Conservation (phyloP, 2,888 invertebrate species). For the Rhagophthalmus giganteus region DNA sequence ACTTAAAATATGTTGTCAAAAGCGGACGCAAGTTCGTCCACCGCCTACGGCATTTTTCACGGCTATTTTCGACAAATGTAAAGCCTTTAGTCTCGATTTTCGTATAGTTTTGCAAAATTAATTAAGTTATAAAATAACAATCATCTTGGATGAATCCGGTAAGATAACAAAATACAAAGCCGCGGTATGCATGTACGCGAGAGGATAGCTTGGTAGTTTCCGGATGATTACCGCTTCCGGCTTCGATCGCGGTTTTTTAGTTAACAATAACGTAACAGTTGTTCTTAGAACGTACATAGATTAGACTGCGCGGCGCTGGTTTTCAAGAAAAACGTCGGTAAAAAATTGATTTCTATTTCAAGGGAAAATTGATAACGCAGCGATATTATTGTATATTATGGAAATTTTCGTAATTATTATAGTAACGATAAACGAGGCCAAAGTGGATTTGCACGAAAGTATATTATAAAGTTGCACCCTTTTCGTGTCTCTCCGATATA, state of each 20-base stretch:
- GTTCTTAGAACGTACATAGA: slow-evolving; percentile 20
- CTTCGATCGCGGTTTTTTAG: slow-evolving; percentile 23
- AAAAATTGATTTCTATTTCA: slow-evolving; percentile 1
- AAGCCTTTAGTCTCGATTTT: neutral
- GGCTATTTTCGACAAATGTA: neutral
- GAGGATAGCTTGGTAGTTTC: slow-evolving; percentile 29
- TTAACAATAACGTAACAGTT: slow-evolving; percentile 11
- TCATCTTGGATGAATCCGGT: slow-evolving; percentile 32
- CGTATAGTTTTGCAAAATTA: too few species aligned
- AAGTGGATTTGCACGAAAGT: neutral
- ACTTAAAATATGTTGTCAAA: neutral
- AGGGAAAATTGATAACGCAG: neutral
- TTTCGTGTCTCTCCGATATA: neutral
- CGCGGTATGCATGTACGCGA: slow-evolving; percentile 22
- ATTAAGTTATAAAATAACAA: slow-evolving; percentile 22
- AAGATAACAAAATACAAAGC: slow-evolving; percentile 26
- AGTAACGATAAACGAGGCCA: too few species aligned
- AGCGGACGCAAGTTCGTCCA: neutral
- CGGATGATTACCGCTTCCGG: slow-evolving; percentile 31
- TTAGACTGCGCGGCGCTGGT: slow-evolving; percentile 8
- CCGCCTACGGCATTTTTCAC: neutral
- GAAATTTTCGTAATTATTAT: neutral
- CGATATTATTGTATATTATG: neutral
- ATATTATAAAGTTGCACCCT: neutral
- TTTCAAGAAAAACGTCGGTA: slow-evolving; percentile 12